Percentiles rank a stretch among this genome's conserved stretches.
Evolutionary conservation across 2,888 invertebrate genomes (phyloP).

Genomic region (Rhodophaea formosa): DNA sequence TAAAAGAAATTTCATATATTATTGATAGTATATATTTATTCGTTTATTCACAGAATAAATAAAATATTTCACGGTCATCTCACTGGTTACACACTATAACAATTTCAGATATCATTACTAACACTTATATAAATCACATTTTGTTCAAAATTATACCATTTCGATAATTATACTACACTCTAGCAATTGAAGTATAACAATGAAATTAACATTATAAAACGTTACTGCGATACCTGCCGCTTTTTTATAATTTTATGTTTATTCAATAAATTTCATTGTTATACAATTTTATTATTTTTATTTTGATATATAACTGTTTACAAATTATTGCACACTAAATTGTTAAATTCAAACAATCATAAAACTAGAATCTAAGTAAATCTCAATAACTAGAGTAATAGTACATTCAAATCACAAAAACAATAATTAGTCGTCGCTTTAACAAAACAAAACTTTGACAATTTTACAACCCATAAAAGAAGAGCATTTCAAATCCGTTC

Average conservation of each 20-base stretch:
- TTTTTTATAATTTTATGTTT: background rate
- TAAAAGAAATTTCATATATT: slow-evolving; percentile 21
- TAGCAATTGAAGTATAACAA: background rate
- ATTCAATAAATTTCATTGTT: background rate
- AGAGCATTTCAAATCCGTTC: too few relatives aligned
- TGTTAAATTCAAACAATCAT: background rate
- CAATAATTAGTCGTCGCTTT: background rate
- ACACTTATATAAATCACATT: slow-evolving; percentile 14
- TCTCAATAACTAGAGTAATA: slow-evolving; percentile 4
- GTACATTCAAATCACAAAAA: slow-evolving; percentile 1
- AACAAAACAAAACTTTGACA: background rate
- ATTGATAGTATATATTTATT: slow-evolving; percentile 32
- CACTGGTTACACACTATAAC: slow-evolving; percentile 48
- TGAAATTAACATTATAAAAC: background rate
- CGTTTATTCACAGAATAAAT: slow-evolving; percentile 77
- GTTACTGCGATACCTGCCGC: background rate
- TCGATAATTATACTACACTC: background rate
- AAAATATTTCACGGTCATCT: slow-evolving; percentile 39
- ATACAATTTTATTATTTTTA: background rate
- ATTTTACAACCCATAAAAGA: too few relatives aligned
- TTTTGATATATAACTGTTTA: too few relatives aligned
- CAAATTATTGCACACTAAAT: background rate
- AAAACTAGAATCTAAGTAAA: background rate
- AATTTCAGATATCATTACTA: slow-evolving; percentile 32
- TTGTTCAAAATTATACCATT: slow-evolving; percentile 2